These are phyloP conservation scores for Amiota mariae DNA, from an alignment of 2,888 invertebrate species.

Conservation along the genomic window DNA sequence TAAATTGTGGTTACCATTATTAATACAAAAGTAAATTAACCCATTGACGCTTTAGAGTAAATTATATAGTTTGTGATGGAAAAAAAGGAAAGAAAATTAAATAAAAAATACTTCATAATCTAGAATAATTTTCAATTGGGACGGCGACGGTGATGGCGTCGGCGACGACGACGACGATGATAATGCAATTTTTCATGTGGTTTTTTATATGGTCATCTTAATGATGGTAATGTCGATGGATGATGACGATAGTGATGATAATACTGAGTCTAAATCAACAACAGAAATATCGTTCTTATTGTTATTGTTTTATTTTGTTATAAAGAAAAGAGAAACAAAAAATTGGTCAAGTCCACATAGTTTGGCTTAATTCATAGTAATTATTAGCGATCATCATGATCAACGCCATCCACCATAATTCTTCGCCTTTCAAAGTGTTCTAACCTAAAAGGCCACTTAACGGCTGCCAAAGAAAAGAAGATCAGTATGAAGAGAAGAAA, in stretches of 20 bases:
- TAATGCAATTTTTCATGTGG: not conserved
- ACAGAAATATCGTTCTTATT: not conserved
- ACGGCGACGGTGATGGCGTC: not conserved
- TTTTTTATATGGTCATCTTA: not conserved
- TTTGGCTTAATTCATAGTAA: too few relatives aligned
- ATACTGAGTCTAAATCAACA: not conserved
- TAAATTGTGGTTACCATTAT: constrained; percentile 55
- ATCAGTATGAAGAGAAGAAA: not conserved
- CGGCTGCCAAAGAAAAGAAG: not conserved
- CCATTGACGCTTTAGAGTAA: constrained; percentile 6
- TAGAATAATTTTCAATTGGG: not conserved
- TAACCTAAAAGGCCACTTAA: constrained; percentile 25
- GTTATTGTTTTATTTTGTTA: constrained; percentile 3
- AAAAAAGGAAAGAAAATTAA: not conserved
- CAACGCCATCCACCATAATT: not conserved
- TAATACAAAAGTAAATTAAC: constrained; percentile 12
- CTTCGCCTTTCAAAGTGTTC: not conserved
- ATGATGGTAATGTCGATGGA: too few relatives aligned
- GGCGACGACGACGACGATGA: too few relatives aligned
- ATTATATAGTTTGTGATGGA: not conserved
- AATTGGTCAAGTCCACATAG: not conserved
- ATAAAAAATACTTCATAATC: not conserved
- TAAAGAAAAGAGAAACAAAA: not conserved
- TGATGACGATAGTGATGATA: too few relatives aligned
- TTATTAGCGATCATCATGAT: constrained; percentile 20